A percentile compares a stretch with the other conserved stretches of the same genome.
Evolutionary conservation across 2,113 vertebrate species (phyloP).

Genomic region (Stomatorhinus ivindoensis): DNA sequence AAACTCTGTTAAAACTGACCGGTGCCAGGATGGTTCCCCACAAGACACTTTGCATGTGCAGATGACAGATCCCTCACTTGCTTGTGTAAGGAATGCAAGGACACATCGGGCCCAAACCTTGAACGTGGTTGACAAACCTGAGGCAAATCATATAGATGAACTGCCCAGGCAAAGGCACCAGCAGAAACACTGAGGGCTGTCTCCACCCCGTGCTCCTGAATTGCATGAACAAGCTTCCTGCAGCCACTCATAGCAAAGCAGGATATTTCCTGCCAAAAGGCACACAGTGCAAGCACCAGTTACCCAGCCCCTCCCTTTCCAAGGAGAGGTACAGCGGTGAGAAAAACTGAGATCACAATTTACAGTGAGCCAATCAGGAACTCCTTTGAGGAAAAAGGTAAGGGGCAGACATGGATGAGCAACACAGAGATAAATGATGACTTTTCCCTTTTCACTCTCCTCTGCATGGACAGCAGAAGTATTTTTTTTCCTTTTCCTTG

Average conservation of each 20-base stretch:
- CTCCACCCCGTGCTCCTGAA: not conserved
- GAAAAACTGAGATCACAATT: not conserved
- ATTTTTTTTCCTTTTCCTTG: constrained; percentile 29
- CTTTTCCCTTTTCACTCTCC: constrained; percentile 36
- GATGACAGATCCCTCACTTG: constrained; percentile 23
- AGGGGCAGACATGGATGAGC: constrained; percentile 40
- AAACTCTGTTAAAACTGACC: not conserved
- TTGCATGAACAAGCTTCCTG: not conserved
- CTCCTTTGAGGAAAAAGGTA: constrained; percentile 42
- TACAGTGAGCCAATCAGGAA: constrained; percentile 32
- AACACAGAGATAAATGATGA: constrained; percentile 37
- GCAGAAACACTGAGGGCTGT: not conserved
- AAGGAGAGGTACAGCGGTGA: constrained; percentile 21
- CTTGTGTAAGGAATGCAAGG: constrained; percentile 36
- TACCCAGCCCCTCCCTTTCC: not conserved
- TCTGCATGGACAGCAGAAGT: constrained; percentile 43
- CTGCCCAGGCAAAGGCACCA: not conserved
- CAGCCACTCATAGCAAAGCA: constrained; percentile 26
- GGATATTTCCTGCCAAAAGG: constrained; percentile 19
- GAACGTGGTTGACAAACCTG: constrained; percentile 15
- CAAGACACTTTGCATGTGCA: not conserved
- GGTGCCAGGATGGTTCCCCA: not conserved
- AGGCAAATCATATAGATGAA: constrained; percentile 10
- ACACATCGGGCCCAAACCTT: constrained; percentile 26
- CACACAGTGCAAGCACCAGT: not conserved